Evolutionary conservation across 2,888 invertebrate genomes (phyloP), one percentile per base, ranked within the genome.

Genomic region (Prostheceraeus crozeri): DNA sequence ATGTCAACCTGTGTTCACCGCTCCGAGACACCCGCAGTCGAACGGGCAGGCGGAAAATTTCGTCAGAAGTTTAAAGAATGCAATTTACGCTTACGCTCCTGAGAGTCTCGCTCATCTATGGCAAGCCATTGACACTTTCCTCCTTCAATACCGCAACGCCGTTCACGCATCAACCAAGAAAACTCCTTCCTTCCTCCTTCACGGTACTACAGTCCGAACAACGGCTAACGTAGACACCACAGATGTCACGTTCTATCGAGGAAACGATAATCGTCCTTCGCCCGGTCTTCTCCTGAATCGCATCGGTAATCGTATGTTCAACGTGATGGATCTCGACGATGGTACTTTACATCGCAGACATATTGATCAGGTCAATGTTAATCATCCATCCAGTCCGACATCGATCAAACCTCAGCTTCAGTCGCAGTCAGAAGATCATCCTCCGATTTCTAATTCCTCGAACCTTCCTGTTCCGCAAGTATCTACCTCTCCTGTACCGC

Each of bases 41-140:
- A 40, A 40, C 21, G 40, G 40, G 6, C 40, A 40, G 21, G 40
- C 40, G 6, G 40, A 40, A 40, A 40, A 40, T 40, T 40, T 40
- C 21, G 40, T 40, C 14, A 40, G 21, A 40, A 16, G 19, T 19
- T 4, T 40, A 23, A 40, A 40, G 21, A 40, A 16, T 4, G 40
- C 40, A 16, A 40, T 40, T 40, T 14, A 40, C 21, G 40, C 16
- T 40, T 19, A 23, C 40, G 21, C 6, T 40, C 40, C 40, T 40
- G 21, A 6, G 14, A 40, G 19, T 40, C 21, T 40, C 19, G 6
- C 14, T 19, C 14, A 6, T 19, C 40, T 40, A n/a, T 4, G 6
- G 14, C 4, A 23, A 16, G 16, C 21, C 21, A 40, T 40, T 40
- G 40, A 40, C 21, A 14, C 14, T 8, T 40, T 10, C 6, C 21